These are phyloP conservation scores for Sinella curviseta DNA, from an alignment of 1,140 invertebrate genomes.

Conservation along the genomic window DNA sequence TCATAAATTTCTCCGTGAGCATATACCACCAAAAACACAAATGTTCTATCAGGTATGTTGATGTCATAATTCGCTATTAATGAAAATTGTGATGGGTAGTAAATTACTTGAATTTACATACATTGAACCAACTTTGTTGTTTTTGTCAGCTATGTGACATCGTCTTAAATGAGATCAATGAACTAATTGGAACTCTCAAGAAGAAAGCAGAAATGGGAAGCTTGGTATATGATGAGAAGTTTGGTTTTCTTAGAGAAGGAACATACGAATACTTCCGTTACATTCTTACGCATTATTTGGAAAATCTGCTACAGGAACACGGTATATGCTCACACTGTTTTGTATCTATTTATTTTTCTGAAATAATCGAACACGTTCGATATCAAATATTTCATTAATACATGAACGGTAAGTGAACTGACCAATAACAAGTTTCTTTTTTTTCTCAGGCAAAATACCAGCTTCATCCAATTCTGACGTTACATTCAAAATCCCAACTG, in stretches of 20 bases:
- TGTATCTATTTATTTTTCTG: background rate
- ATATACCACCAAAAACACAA: constrained; percentile 71
- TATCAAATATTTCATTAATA: no score
- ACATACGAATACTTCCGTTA: constrained; percentile 45
- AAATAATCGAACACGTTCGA: no score
- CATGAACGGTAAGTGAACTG: background rate
- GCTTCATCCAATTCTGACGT: background rate
- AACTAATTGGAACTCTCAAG: constrained; percentile 63
- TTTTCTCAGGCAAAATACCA: constrained; percentile 32
- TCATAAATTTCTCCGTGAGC: constrained; percentile 69
- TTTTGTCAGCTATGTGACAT: constrained; percentile 74
- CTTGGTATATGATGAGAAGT: constrained; percentile 32
- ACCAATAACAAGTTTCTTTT: background rate
- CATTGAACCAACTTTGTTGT: no score
- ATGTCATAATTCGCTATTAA: background rate
- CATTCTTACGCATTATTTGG: constrained; percentile 40
- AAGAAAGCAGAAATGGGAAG: background rate
- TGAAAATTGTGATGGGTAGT: background rate
- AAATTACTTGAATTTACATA: no score
- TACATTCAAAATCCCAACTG: constrained; percentile 2
- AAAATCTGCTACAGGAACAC: constrained; percentile 32
- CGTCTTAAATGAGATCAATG: constrained; percentile 78
- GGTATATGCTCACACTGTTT: constrained; percentile 40
- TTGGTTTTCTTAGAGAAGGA: constrained; percentile 40
- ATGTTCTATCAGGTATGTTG: constrained; percentile 75